Evolutionary conservation across 2,113 vertebrate genomes (phyloP).

Genomic region (Blennius ocellaris): DNA sequence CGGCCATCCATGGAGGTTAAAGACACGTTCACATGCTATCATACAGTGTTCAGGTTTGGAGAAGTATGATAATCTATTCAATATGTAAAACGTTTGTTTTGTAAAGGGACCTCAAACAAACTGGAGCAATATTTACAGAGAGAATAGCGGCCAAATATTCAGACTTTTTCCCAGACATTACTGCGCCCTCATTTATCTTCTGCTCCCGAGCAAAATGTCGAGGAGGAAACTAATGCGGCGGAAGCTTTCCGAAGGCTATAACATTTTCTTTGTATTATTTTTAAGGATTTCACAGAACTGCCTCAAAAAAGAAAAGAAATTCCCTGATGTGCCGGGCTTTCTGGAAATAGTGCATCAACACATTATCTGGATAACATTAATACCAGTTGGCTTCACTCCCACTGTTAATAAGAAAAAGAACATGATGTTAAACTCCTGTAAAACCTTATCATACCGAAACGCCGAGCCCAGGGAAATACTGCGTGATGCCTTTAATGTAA

Average conservation of each 20-base stretch:
- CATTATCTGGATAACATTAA: background rate
- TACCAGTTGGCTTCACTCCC: too few relatives aligned
- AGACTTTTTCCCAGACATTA: conserved; percentile 77
- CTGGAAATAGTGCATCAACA: conserved; percentile 8
- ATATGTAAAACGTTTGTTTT: conserved; percentile 84
- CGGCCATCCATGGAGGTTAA: conserved; percentile 65
- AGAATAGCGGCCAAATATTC: conserved; percentile 75
- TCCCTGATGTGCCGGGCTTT: conserved; percentile 4
- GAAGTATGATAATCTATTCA: conserved; percentile 82
- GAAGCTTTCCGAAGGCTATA: conserved; percentile 45
- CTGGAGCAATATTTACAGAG: conserved; percentile 84
- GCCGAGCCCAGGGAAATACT: background rate
- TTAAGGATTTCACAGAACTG: conserved; percentile 37
- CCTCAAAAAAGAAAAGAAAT: background rate
- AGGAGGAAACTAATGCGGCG: conserved; percentile 64
- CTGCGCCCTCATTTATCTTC: conserved; percentile 75
- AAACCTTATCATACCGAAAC: background rate
- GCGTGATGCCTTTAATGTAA: background rate
- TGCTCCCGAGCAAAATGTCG: conserved; percentile 64
- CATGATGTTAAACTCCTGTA: background rate
- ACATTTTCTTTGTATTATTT: conserved; percentile 50
- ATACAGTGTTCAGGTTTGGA: conserved; percentile 77
- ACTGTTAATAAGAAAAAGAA: background rate
- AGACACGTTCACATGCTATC: conserved; percentile 82
- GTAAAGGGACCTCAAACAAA: conserved; percentile 78